phyloP scores from a whole-genome alignment of 2,888 invertebrate genomes.

The Trichacis sp. region DNA sequence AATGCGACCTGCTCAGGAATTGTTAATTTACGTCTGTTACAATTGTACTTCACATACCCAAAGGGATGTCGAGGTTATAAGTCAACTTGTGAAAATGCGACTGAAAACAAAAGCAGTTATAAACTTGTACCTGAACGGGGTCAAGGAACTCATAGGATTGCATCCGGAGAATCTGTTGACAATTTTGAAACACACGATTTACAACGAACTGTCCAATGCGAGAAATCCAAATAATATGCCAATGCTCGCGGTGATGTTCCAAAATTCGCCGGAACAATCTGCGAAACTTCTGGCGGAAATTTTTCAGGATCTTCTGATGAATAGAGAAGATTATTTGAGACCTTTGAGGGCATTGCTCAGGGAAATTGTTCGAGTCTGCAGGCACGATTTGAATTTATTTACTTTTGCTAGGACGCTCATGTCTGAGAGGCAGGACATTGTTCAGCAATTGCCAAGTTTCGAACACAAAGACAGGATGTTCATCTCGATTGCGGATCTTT shows the following conservation, averaged over 20 bases:
- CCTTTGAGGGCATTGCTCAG: conserved; percentile 87
- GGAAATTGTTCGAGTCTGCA: conserved; percentile 87
- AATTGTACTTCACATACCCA: conserved; percentile 83
- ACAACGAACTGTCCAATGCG: conserved; percentile 92
- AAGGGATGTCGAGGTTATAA: conserved; percentile 81
- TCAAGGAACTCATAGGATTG: conserved; percentile 90
- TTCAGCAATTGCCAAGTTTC: conserved; percentile 73
- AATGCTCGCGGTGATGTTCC: conserved; percentile 89
- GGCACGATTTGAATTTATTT: conserved; percentile 84
- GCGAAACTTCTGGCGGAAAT: conserved; percentile 88
- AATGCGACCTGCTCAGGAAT: conserved; percentile 90
- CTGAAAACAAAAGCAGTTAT: conserved; percentile 94
- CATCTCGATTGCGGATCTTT: conserved; percentile 84
- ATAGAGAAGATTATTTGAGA: conserved; percentile 90
- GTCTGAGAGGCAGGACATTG: conserved; percentile 74
- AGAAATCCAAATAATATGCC: conserved; percentile 96
- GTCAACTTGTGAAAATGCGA: conserved; percentile 88
- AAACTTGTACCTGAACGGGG: conserved; percentile 87
- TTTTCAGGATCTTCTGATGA: conserved; percentile 86
- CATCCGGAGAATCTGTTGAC: conserved; percentile 87
- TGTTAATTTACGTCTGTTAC: conserved; percentile 89
- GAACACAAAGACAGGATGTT: conserved; percentile 88
- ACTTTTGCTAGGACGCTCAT: conserved; percentile 85
- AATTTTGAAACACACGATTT: conserved; percentile 90
- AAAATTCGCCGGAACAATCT: conserved; percentile 84